These are phyloP conservation scores for Patella ulyssiponensis DNA, from an alignment of 2,888 invertebrate genomes.

Conservation along the genomic window DNA sequence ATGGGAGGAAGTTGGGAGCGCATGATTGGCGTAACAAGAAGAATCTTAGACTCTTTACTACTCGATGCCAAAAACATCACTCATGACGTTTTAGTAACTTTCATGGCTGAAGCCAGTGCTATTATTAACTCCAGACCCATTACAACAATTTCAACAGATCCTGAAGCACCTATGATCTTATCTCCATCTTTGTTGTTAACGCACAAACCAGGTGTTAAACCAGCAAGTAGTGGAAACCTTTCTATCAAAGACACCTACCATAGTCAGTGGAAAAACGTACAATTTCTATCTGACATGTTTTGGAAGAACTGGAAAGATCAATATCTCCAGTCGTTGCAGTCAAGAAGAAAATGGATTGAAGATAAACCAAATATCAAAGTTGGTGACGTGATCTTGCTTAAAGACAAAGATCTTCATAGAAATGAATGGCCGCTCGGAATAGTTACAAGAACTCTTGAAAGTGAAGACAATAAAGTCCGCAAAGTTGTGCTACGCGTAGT, in stretches of 20 bases:
- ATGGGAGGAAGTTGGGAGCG: constrained; percentile 40
- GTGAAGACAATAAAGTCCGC: not conserved
- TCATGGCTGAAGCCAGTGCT: constrained; percentile 36
- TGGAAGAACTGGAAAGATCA: not conserved
- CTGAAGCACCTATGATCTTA: not conserved
- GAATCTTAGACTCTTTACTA: constrained; percentile 39
- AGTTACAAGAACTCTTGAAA: not conserved
- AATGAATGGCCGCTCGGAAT: constrained; percentile 4
- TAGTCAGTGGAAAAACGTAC: not conserved
- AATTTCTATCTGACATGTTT: not conserved
- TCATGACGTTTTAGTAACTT: constrained; percentile 35
- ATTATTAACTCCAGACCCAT: constrained; percentile 37
- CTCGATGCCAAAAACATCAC: constrained; percentile 25
- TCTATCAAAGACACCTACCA: not conserved
- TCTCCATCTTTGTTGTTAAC: not conserved
- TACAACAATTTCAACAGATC: not conserved
- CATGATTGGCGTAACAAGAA: constrained; percentile 34
- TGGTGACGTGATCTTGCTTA: not conserved
- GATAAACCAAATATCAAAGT: not conserved
- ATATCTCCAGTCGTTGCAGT: not conserved
- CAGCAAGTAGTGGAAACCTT: not conserved
- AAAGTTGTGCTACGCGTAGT: not conserved
- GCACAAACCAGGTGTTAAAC: not conserved
- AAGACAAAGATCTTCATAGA: not conserved
- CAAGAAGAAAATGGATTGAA: not conserved